Evolutionary conservation across 1,140 invertebrate species (phyloP), one percentile per base, ranked within the genome.

Genomic region (Trichonephila clavata): DNA sequence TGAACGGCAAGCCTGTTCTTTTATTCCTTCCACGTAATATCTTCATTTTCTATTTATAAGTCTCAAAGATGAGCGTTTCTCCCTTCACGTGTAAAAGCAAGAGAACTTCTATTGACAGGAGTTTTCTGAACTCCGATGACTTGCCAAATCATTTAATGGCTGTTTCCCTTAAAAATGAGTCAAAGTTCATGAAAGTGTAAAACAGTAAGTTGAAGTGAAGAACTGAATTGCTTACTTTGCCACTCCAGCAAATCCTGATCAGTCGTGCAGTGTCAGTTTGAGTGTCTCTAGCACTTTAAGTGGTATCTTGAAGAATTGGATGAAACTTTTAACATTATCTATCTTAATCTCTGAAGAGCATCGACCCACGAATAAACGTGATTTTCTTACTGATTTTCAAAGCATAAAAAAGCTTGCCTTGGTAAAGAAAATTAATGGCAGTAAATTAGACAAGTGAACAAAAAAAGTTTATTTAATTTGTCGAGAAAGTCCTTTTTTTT

Each of bases 1-100:
- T 92, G 81, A 65, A 50, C 60, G 13, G 27, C 13, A 57, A 43
- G 57, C 2, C 13, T 84, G 13, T 65, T 65, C 80, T 91, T 84
- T 84, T 65, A 84, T 84, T 84, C 60, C 59, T 43, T 92, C 43
- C 77, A 84, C 90, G 80, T 84, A 92, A 84, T 92, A 92, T 84
- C 90, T 92, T 92, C 80, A 68, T 92, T 92, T 92, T 92, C 81
- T 84, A 84, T 84, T 84, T 92, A 92, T 84, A 86, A 92, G 71
- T 43, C 24, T 32, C 18, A 21, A 65, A 81, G 89, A 90, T 92
- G 90, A 65, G 18, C 13, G n/a, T n/a, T 18, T 92, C 59, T 84
- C 61, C 24, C n/a, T 10, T 24, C 20, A 84, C 27, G 60, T 63
- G 27, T 63, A 8, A 90, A 50, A 88, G 59, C 86, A 71, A 20